A percentile compares a stretch with the other conserved stretches of the same genome.
These are phyloP conservation scores for Hippocampus abdominalis DNA, from an alignment of 2,113 vertebrate species.

Conservation along the genomic window DNA sequence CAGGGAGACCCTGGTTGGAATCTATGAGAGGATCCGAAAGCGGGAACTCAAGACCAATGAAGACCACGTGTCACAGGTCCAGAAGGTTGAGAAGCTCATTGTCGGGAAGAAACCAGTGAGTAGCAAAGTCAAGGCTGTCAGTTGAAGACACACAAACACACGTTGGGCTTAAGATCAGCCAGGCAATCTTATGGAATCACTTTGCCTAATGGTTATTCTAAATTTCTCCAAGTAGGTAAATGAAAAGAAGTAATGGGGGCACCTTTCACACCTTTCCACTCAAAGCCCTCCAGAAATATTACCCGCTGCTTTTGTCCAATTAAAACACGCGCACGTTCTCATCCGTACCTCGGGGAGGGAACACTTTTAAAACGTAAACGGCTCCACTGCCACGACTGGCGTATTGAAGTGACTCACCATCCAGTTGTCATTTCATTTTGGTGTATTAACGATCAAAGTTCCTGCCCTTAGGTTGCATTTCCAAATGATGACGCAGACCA, in stretches of 20 bases:
- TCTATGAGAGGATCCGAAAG: conserved; percentile 96
- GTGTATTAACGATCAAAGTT: not conserved
- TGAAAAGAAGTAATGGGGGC: not conserved
- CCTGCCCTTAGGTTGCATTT: not conserved
- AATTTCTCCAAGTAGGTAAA: not conserved
- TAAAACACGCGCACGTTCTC: conserved; percentile 20
- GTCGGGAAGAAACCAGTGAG: conserved; percentile 97
- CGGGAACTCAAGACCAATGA: conserved; percentile 95
- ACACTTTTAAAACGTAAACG: not conserved
- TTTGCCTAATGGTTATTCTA: not conserved
- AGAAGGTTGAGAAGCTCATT: conserved; percentile 98
- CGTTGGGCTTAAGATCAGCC: not conserved
- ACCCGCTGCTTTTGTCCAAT: conserved; percentile 34
- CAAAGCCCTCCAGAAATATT: conserved; percentile 30
- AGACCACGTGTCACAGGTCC: conserved; percentile 96
- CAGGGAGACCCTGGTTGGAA: conserved; percentile 88
- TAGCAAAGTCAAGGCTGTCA: conserved; percentile 6
- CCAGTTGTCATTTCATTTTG: conserved; percentile 11
- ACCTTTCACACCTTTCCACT: conserved; percentile 42
- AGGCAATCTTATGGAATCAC: not conserved
- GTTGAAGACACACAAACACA: not conserved
- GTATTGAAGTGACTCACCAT: conserved; percentile 2
- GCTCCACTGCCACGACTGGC: not conserved
- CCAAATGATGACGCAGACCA: conserved; percentile 23
- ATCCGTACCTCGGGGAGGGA: conserved; percentile 8